Evolutionary conservation across 2,888 invertebrate species (phyloP), one percentile per base, ranked within the genome.

Genomic region (Empis livida): DNA sequence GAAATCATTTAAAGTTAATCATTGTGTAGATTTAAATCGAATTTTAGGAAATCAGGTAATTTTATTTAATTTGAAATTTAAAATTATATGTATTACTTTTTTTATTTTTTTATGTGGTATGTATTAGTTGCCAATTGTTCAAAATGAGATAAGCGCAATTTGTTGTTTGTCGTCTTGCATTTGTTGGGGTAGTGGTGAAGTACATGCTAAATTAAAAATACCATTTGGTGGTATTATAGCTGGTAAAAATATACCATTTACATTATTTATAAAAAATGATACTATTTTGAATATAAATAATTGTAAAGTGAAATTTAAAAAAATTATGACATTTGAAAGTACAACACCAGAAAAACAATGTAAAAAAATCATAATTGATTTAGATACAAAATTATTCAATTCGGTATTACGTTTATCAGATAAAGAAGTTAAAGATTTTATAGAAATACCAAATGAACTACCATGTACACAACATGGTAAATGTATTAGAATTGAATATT

Each of bases 11-110:
- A 84, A 82, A 44, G 81, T 92, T 13, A 75, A 86, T 47, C 80
- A 84, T 53, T 77, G 82, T 3, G 70, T 89, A 57, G 88, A 91
- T 68, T 73, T 92, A 49, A 91, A 91, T 68, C 72, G 76, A 53
- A 80, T 82, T 63, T 71, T 78, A 2, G 75, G 77, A 51, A 79
- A 82, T 52, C 74, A 73, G 67, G 84, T 84, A 39, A 37, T 4
- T 14, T 20, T 20, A 20, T 20, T 5, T 20, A 5, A 32, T 32
- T 5, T 5, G 9, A n/a, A 13, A 6, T 13, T 5, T n/a, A 5
- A 32, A 11, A 32, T 11, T 32, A n/a, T 6, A 13, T 13, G 1
- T 32, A 32, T 13, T 6, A 32, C 4, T 5, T 11, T 13, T 5
- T 20, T 20, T 20, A 32, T n/a, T n/a, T 5, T n/a, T 32, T 32